Percentiles rank a stretch among this genome's conserved stretches.
Conservation (phyloP, 1,140 invertebrate species). For the Aphaenogaster ashmeadi region DNA sequence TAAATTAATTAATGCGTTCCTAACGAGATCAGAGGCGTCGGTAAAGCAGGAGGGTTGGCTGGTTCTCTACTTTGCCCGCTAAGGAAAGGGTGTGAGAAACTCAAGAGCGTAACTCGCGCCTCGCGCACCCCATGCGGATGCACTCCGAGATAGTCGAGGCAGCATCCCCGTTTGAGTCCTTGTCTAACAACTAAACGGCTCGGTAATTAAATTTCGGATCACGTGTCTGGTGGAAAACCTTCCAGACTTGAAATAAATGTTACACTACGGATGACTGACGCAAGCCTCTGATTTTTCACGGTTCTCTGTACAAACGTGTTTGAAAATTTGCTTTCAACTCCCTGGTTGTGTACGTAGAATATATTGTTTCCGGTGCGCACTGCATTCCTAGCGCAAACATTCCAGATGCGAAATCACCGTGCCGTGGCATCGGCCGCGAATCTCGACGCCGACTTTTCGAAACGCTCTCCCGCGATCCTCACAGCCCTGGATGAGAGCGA, state of each 20-base stretch:
- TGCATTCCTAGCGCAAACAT: neutral
- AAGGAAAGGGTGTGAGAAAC: slow-evolving; percentile 67
- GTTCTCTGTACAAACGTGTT: neutral
- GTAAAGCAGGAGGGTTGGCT: slow-evolving; percentile 77
- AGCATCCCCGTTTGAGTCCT: neutral
- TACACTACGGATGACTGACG: neutral
- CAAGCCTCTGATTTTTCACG: neutral
- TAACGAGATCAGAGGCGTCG: slow-evolving; percentile 86
- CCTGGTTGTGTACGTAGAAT: neutral
- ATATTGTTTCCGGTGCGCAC: neutral
- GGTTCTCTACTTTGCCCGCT: slow-evolving; percentile 74
- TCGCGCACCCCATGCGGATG: slow-evolving; percentile 10
- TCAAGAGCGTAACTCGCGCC: slow-evolving; percentile 50
- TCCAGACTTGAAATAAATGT: neutral
- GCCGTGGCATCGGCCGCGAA: neutral
- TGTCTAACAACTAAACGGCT: neutral
- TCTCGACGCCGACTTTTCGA: slow-evolving; percentile 43
- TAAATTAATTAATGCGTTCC: slow-evolving; percentile 85
- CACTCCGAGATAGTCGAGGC: neutral
- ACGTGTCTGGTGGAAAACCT: neutral
- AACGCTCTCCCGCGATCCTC: slow-evolving; percentile 44
- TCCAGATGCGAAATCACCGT: neutral
- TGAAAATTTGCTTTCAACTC: neutral
- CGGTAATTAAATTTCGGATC: slow-evolving; percentile 22
- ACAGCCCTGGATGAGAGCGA: slow-evolving; percentile 78